Base-by-base conservation (phyloP, 2,797 vertebrate genomes). In the Enteromius viviparus region DNA sequence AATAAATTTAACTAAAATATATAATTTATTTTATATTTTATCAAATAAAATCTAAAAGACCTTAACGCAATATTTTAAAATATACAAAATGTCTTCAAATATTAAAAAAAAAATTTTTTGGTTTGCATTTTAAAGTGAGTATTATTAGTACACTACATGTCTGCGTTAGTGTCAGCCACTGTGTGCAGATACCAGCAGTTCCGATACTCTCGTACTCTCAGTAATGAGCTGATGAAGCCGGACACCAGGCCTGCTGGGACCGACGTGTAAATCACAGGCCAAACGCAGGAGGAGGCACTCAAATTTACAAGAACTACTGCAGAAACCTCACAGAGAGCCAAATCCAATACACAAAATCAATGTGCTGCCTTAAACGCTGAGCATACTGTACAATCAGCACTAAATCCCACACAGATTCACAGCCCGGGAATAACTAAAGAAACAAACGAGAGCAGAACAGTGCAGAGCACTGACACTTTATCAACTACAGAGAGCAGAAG, bases 341-440 rank as follows among this genome's bases (percentile, higher is more conserved):
- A 74, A 74, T 53, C 70, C 70, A 74, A 53, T 53, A 21, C 70
- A 74, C 47, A 34, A 32, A 74, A 74, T 53, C 70, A 34, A 74
- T 74, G 29, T 4, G 14, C 69, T 71, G 6, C 69, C 42, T 47
- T 23, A 71, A 42, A 71, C 42, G n/a, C 29, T 74, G 19, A 53
- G 47, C 17, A 34, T 74, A 34, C 47, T 34, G 70, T 74, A 53
- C 29, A 74, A 74, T 32, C 70, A 53, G 70, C 70, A 74, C 47
- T 74, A 34, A 74, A 49, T 29, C 65, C 19, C 66, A 69, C 37
- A 7, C 21, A 1, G n/a, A 70, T 8, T 70, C 68, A 70, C 40
- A 70, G 23, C 8, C 26, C 4, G 17, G 47, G 47, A 51, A 74
- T 53, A 74, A 53, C 47, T 6, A 29, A 74, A 29, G 47, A 53